These are phyloP conservation scores for Passer domesticus DNA, from an alignment of 2,113 vertebrate genomes.

Conservation along the genomic window DNA sequence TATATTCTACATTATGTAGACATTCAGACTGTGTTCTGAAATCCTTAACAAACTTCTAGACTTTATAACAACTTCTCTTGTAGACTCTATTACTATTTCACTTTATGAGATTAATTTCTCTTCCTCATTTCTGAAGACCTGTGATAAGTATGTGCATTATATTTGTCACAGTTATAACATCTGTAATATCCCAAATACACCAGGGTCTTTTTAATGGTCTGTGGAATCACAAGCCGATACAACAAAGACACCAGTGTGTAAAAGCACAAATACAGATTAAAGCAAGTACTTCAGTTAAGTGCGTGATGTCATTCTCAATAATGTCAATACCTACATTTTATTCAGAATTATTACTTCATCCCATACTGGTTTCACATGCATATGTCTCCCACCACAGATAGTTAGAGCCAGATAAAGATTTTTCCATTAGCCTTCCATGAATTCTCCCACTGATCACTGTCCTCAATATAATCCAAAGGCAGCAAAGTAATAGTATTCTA, in stretches of 20 bases:
- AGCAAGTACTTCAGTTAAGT: neutral
- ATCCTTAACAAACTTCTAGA: neutral
- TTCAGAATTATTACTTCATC: neutral
- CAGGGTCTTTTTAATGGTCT: neutral
- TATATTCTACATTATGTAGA: neutral
- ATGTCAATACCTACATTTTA: neutral
- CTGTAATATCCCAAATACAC: neutral
- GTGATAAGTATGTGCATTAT: neutral
- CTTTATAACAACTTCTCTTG: neutral
- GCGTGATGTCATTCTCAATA: neutral
- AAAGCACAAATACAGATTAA: neutral
- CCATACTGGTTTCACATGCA: neutral
- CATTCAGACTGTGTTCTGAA: neutral
- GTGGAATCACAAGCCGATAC: neutral
- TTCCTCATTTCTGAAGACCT: neutral
- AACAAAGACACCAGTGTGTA: neutral
- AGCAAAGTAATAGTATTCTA: neutral
- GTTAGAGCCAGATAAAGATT: neutral
- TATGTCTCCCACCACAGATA: neutral
- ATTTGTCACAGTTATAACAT: neutral
- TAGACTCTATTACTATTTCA: neutral
- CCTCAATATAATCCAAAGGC: neutral
- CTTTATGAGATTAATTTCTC: neutral
- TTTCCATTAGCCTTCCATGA: neutral
- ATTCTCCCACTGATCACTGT: neutral